Conservation (phyloP, 2,888 invertebrate species). For the Hofmannophila pseudospretella region DNA sequence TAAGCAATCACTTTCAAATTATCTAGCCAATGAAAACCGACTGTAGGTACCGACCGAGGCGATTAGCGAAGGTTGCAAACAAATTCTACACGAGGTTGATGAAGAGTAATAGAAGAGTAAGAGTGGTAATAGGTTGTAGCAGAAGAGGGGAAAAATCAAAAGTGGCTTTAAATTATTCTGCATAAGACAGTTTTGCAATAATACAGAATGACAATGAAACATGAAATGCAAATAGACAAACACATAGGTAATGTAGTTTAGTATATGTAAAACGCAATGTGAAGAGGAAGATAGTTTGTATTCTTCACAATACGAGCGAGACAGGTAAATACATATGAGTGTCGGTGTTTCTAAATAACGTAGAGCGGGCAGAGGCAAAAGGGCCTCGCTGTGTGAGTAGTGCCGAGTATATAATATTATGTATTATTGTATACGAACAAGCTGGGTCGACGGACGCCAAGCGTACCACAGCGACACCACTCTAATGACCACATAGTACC, state of each 20-base stretch:
- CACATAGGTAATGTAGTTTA: no score
- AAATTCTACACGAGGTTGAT: neutral
- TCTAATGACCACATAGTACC: conserved; percentile 13
- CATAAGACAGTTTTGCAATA: no score
- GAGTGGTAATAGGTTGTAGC: no score
- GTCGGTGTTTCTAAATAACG: conserved; percentile 28
- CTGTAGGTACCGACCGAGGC: neutral
- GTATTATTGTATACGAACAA: conserved; percentile 19
- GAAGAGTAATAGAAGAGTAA: no score
- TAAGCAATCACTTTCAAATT: conserved; percentile 9
- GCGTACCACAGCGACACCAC: conserved; percentile 21
- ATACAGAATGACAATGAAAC: no score
- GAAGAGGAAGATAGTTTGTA: neutral
- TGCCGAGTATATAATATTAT: conserved; percentile 6
- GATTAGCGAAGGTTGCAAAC: neutral
- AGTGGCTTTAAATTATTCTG: no score
- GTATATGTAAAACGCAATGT: no score
- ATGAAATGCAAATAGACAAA: no score
- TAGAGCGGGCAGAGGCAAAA: conserved; percentile 18
- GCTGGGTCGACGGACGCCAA: conserved; percentile 32
- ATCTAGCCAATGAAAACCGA: conserved; percentile 7
- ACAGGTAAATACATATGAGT: conserved; percentile 3
- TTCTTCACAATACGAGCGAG: neutral
- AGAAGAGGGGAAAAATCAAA: no score
- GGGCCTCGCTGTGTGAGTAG: conserved; percentile 19